Conservation (phyloP, 2,888 invertebrate species). For the Tenodera sinensis region DNA sequence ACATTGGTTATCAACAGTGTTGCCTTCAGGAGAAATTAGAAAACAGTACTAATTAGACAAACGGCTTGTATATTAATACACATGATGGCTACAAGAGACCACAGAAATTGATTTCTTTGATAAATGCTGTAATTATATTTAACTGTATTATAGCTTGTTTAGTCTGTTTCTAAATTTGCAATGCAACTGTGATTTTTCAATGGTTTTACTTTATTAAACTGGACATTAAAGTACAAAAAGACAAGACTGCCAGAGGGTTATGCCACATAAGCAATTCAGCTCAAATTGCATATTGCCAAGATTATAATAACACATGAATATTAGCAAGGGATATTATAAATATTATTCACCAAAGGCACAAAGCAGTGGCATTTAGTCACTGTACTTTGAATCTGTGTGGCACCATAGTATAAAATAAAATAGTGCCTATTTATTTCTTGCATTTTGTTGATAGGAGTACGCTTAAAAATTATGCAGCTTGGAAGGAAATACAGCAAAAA, state of each 20-base stretch:
- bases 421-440: background rate
- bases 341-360: background rate
- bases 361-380: background rate
- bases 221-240: constrained; percentile 3
- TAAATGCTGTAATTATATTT: background rate
- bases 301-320: background rate
- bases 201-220: background rate
- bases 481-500: background rate
- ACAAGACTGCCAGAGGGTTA: constrained; percentile 6
- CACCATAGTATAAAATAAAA: background rate
- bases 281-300: background rate
- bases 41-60: background rate
- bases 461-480: background rate
- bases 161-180: background rate
- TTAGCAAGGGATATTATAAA: background rate
- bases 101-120: background rate
- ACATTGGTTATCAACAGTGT: constrained; percentile 1
- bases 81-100: background rate
- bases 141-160: background rate
- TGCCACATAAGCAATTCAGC: background rate
- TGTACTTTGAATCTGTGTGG: background rate
- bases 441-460: background rate
- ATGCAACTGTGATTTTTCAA: background rate
- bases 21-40: background rate
- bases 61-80: background rate